A percentile compares a stretch with the other conserved stretches of the same genome.
phyloP scores from a whole-genome alignment of 1,140 invertebrate species.

The Anastrepha obliqua region DNA sequence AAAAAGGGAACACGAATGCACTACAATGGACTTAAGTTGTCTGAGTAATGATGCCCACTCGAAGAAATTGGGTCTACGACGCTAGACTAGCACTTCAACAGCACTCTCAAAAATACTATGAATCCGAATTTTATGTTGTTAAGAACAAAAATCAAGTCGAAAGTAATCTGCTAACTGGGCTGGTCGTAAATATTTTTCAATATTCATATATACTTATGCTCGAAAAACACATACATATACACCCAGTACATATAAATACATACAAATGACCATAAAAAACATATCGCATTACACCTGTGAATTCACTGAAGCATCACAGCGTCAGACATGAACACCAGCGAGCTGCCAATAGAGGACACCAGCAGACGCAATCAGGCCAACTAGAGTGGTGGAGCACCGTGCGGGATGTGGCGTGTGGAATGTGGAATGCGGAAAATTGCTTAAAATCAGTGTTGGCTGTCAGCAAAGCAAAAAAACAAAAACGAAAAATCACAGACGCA shows the following conservation, averaged over 20 bases:
- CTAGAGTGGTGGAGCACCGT: neutral
- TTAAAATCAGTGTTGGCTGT: conserved; percentile 10
- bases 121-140: no score
- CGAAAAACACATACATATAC: neutral
- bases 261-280: neutral
- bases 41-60: no score
- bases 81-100: no score
- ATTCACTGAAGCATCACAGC: conserved; percentile 8
- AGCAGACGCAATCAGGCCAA: conserved; percentile 42
- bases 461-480: neutral
- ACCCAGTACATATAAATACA: neutral
- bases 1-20: no score
- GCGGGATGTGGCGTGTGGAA: neutral
- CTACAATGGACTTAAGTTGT: no score
- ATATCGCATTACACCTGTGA: conserved; percentile 33
- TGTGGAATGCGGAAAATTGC: neutral
- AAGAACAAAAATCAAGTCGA: no score
- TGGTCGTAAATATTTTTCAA: neutral
- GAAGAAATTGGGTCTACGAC: no score
- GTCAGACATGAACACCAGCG: neutral
- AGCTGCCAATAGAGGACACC: neutral
- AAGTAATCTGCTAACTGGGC: neutral
- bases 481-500: neutral
- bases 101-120: no score
- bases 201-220: neutral